Evolutionary conservation across 2,888 invertebrate genomes (phyloP), one percentile per base, ranked within the genome.

Genomic region (Tribolium freemani): DNA sequence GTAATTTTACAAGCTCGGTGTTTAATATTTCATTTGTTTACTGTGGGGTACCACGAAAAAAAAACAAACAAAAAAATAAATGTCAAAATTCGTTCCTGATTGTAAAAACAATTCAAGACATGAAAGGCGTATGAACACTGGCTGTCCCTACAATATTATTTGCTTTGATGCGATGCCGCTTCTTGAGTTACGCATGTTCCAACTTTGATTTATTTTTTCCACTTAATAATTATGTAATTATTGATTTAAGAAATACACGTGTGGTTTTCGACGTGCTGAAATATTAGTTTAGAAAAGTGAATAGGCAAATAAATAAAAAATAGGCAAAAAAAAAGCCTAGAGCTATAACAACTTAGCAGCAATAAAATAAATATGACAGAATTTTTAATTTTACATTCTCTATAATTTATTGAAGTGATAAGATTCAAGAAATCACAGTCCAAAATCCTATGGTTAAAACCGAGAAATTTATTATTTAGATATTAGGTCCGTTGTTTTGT

Each of bases 121-220:
- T 50, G 31, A 60, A 50, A 61, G 50, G 50, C 61, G 31, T 61
- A 50, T 61, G 60, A n/a, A n/a, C n/a, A n/a, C n/a, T n/a, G n/a
- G n/a, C n/a, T n/a, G n/a, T n/a, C n/a, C n/a, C 69, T 69, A 21
- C 46, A 60, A 26, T 48, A 61, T 20, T 50, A 61, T 54, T 69
- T 69, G 54, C 61, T 69, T 69, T 69, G 61, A 69, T 69, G 16
- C 1, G 16, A 16, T 60, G 53, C 69, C 69, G 69, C 69, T 69
- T 45, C 69, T 60, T 38, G 61, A 16, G 53, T 67, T 60, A 69
- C 63, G 61, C 60, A 44, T 54, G 69, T 60, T 69, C 11, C 38
- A 44, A 69, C 69, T 58, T 20, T 46, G 61, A 69, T 69, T 60
- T 60, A 69, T 69, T 69, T 69, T 69, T 69, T 20, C 53, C 53